Percentiles rank a stretch among this genome's conserved stretches.
Evolutionary conservation across 2,113 vertebrate genomes (phyloP).

Genomic region (Pseudolaguvia tuberculata): DNA sequence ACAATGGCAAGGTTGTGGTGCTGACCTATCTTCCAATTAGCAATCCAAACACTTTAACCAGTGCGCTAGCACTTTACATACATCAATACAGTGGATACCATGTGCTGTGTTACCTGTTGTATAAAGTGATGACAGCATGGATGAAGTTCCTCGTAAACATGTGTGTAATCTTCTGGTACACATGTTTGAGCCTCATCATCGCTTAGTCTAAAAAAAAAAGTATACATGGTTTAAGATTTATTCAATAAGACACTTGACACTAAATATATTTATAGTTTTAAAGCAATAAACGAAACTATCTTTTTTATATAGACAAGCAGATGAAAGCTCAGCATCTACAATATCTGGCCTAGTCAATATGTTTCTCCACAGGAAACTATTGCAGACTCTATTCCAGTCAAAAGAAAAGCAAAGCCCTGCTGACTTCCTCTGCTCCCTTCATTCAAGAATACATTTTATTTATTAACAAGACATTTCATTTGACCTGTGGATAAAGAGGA

Average conservation of each 20-base stretch:
- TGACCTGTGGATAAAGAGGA: conserved; percentile 15
- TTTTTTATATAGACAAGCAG: not conserved
- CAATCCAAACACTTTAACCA: too few relatives aligned
- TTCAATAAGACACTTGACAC: not conserved
- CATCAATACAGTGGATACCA: not conserved
- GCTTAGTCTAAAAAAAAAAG: conserved; percentile 2
- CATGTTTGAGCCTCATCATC: conserved; percentile 1
- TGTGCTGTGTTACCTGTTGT: conserved; percentile 30
- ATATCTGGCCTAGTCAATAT: not conserved
- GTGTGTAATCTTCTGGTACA: not conserved
- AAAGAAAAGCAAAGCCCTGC: conserved; percentile 16
- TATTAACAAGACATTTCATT: conserved; percentile 14
- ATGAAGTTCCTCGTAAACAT: not conserved
- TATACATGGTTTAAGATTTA: not conserved
- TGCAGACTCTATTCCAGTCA: conserved; percentile 6
- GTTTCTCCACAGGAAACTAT: conserved; percentile 6
- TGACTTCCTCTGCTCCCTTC: conserved; percentile 17
- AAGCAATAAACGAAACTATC: not conserved
- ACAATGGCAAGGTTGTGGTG: too few relatives aligned
- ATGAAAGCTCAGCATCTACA: conserved; percentile 2
- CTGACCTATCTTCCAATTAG: too few relatives aligned
- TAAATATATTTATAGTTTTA: not conserved
- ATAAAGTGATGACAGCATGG: conserved; percentile 15
- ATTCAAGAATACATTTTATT: conserved; percentile 11
- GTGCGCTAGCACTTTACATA: too few relatives aligned